Base-by-base conservation (phyloP, 2,888 invertebrate species). In the Fragum sueziense region DNA sequence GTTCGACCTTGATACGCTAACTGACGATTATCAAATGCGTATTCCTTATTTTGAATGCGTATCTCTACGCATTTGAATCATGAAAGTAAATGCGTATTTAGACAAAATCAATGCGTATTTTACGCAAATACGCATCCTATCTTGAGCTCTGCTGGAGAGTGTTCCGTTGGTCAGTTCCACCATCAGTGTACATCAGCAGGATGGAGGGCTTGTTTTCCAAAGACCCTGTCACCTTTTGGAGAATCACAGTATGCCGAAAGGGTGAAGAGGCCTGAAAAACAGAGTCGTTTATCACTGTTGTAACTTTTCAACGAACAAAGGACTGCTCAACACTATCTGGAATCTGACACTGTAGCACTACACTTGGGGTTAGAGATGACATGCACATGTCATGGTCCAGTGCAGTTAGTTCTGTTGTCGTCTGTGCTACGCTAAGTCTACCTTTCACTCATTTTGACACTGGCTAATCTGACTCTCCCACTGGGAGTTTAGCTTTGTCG, bases 401-500 rank as follows among this genome's bases (percentile, higher is more conserved):
- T 9, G 78, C 72, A 29, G 31, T 31, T 20, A 81, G 27, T 20
- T 61, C 70, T 9, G 72, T 59, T 31, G 69, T 22, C 1, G 59
- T 57, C 31, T 75, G 78, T 17, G 67, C 59, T 27, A 78, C 7
- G 20, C 69, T 70, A 61, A 59, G 6, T 33, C 70, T 78, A 1
- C 81, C 81, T n/a, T 75, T 17, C 11, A 78, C 81, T 31, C 81
- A 78, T n/a, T 78, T 81, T 1, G 69, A 70, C 0, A 81, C 47
- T 6, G 72, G 14, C 29, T 14, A 20, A n/a, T 57, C 81, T 3
- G 78, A 78, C 25, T 81, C 77, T 0, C 78, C 78, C 31, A 81
- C 33, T 0, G 75, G 68, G 1, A 81, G 70, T 51, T 81, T 75
- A 1, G 81, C 81, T 33, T 81, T 81, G 41, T 81, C 81, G 54